Evolutionary conservation across 2,797 vertebrate species (phyloP).

Genomic region (Lophius americanus): DNA sequence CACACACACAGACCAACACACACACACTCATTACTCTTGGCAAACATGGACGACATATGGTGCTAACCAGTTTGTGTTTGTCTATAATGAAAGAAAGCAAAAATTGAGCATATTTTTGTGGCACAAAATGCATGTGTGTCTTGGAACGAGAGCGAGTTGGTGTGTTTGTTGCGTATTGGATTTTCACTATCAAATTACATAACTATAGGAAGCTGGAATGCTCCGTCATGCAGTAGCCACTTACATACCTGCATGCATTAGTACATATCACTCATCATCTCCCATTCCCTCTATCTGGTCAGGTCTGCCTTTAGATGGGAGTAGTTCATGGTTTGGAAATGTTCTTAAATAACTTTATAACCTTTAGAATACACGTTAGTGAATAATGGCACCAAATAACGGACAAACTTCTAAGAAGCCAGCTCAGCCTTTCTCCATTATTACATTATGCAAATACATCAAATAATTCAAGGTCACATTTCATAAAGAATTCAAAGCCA

Average conservation of each 20-base stretch:
- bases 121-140: slow-evolving; percentile 58
- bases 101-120: slow-evolving; percentile 71
- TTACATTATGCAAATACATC: no score
- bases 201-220: slow-evolving; percentile 80
- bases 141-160: slow-evolving; percentile 62
- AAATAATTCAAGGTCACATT: no score
- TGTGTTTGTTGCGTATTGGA: slow-evolving; percentile 61
- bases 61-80: slow-evolving; percentile 75
- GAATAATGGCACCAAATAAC: no score
- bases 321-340: no score
- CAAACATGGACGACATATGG: slow-evolving; percentile 78
- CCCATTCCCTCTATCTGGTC: background rate
- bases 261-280: slow-evolving; percentile 18
- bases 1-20: background rate
- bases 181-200: slow-evolving; percentile 84
- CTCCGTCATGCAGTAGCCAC: slow-evolving; percentile 76
- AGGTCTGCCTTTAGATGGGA: no score
- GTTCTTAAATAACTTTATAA: no score
- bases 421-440: no score
- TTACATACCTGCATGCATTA: slow-evolving; percentile 51
- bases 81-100: slow-evolving; percentile 63
- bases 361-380: no score
- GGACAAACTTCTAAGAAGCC: no score
- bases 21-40: slow-evolving; percentile 57
- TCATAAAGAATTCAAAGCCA: no score